Percentiles rank a stretch among this genome's conserved stretches.
phyloP scores from a whole-genome alignment of 2,797 vertebrate genomes.

The Tenualosa thibaudeaui region DNA sequence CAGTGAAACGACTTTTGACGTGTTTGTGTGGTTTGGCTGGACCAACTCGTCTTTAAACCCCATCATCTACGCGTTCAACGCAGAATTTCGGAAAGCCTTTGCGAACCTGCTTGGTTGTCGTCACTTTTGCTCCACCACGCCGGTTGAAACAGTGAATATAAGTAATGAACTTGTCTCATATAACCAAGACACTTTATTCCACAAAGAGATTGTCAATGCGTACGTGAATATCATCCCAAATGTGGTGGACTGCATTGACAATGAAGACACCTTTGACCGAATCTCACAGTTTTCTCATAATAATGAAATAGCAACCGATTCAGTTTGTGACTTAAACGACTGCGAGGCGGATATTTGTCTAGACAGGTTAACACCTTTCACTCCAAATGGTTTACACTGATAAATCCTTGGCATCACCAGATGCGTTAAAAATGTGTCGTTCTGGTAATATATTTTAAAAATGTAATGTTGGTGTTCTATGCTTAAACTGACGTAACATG shows the following conservation, averaged over 20 bases:
- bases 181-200: conserved; percentile 84
- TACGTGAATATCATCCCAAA: conserved; percentile 88
- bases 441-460: conserved; percentile 54
- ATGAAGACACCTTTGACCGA: conserved; percentile 77
- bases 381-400: conserved; percentile 83
- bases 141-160: conserved; percentile 87
- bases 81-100: conserved; percentile 92
- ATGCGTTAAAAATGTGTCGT: conserved; percentile 24
- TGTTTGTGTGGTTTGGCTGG: conserved; percentile 98
- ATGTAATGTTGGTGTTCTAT: conserved; percentile 64
- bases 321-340: conserved; percentile 83
- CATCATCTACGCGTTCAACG: conserved; percentile 93
- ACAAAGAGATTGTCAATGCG: conserved; percentile 80
- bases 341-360: conserved; percentile 82
- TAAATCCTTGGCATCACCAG: conserved; percentile 42
- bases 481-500: conserved; percentile 61
- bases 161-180: conserved; percentile 91
- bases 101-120: conserved; percentile 86
- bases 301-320: conserved; percentile 76
- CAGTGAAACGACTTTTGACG: conserved; percentile 90
- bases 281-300: conserved; percentile 78
- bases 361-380: conserved; percentile 81
- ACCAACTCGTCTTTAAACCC: conserved; percentile 95
- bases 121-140: conserved; percentile 78
- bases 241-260: conserved; percentile 76